Conservation (phyloP, 2,888 invertebrate genomes). For the Drosophila tanythrix region DNA sequence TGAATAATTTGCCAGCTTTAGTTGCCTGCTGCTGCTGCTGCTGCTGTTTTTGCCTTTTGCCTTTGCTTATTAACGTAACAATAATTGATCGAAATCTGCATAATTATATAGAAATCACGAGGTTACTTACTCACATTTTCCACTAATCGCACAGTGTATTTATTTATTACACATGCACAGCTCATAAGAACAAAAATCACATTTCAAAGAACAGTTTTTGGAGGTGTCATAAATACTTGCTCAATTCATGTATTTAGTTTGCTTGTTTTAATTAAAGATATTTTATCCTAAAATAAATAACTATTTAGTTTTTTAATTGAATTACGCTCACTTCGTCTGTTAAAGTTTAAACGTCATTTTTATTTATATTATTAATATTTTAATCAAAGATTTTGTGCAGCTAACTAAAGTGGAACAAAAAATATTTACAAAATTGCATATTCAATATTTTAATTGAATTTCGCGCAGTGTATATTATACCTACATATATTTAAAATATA, state of each 20-base stretch:
- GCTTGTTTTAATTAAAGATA: not conserved
- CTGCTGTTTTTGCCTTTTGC: not conserved
- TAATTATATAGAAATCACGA: constrained; percentile 81
- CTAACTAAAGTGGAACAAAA: not conserved
- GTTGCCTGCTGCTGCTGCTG: constrained; percentile 7
- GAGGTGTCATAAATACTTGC: constrained; percentile 30
- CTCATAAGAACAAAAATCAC: constrained; percentile 9
- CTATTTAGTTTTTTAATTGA: too few relatives aligned
- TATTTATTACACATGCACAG: constrained; percentile 36
- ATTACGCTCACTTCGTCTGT: too few relatives aligned
- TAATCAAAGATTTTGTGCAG: not conserved
- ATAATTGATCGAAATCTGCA: constrained; percentile 76
- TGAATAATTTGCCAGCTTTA: constrained; percentile 74
- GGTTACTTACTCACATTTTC: constrained; percentile 62
- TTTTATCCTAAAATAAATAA: not conserved
- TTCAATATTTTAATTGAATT: not conserved
- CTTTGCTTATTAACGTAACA: constrained; percentile 67
- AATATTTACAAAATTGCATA: not conserved
- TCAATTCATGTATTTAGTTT: constrained; percentile 2
- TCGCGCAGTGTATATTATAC: not conserved
- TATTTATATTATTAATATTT: not conserved
- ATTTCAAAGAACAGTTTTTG: constrained; percentile 17
- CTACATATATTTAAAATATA: not conserved
- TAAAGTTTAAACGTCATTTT: too few relatives aligned
- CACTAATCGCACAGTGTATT: constrained; percentile 13